phyloP scores from a whole-genome alignment of 2,888 invertebrate genomes.

The Drosophila sordidula region DNA sequence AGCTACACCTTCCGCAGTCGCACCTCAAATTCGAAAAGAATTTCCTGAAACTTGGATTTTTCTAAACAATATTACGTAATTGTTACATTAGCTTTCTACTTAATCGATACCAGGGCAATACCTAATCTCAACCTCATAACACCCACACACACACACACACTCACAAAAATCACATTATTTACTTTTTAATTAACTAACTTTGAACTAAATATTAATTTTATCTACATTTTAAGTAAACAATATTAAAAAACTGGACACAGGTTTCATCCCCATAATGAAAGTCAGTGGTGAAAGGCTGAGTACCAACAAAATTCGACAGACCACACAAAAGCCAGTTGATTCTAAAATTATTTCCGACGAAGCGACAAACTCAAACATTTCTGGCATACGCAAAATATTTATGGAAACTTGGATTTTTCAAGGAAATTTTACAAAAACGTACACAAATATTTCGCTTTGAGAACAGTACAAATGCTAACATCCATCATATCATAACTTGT shows the following conservation, averaged over 20 bases:
- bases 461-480: neutral
- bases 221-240: conserved; percentile 47
- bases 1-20: neutral
- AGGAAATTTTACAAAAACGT: conserved; percentile 43
- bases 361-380: conserved; percentile 14
- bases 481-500: conserved; percentile 3
- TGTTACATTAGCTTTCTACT: neutral
- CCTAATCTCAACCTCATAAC: neutral
- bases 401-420: conserved; percentile 58
- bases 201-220: conserved; percentile 16
- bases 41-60: conserved; percentile 90
- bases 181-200: neutral
- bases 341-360: conserved; percentile 7
- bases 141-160: neutral
- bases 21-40: conserved; percentile 85
- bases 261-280: conserved; percentile 58
- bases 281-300: conserved; percentile 52
- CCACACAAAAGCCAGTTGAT: conserved; percentile 29
- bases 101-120: neutral
- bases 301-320: conserved; percentile 38
- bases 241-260: conserved; percentile 41
- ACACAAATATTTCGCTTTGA: conserved; percentile 21
- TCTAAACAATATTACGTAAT: conserved; percentile 82
- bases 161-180: neutral
- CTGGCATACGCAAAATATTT: conserved; percentile 51